Base-by-base conservation (phyloP, 2,888 invertebrate species). In the Ferdinandea cuprea region DNA sequence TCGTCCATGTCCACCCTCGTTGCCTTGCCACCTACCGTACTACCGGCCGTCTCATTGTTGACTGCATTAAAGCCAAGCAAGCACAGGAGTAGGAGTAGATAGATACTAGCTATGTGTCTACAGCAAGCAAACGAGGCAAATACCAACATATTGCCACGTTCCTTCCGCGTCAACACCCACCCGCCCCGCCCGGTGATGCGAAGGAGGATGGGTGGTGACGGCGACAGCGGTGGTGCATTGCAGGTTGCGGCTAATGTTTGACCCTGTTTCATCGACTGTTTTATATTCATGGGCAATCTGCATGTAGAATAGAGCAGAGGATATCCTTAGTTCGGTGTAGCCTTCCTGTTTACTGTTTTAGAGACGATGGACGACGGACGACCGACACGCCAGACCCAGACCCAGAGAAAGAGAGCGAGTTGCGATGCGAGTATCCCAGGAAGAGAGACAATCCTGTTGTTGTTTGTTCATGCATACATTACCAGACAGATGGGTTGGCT, bases 241-340 rank as follows among this genome's bases (percentile, higher is more conserved):
- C 90, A 90, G 90, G 89, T 90, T 89, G 89, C 89, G 90, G 89
- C 89, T 89, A 89, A 89, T 89, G 88, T 90, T 89, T 90, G 90
- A 90, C 90, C 90, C 90, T 90, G 88, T 90, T 90, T 88, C 72
- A 85, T 78, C 83, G 73, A 73, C 74, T 85, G 80, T 85, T 86
- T 85, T 85, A 86, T 86, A 83, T 85, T 86, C 85, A 86, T 86
- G 86, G 85, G 83, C 85, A 85, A 78, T 85, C 80, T 81, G 80
- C 72, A 85, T 80, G 85, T 83, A 63, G 72, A 83, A 83, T 78
- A 63, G 83, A 83, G 73, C 83, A 37, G 37, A 83, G 83, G 83
- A 83, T 83, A 83, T 83, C 83, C 83, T 83, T 78, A 83, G 78
- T 78, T 78, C 56, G 78, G 56, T 68, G 66, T 73, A 78, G 83